A percentile compares a stretch with the other conserved stretches of the same genome.
Conservation (phyloP, 1,140 invertebrate genomes). For the Scaptomyza montana region DNA sequence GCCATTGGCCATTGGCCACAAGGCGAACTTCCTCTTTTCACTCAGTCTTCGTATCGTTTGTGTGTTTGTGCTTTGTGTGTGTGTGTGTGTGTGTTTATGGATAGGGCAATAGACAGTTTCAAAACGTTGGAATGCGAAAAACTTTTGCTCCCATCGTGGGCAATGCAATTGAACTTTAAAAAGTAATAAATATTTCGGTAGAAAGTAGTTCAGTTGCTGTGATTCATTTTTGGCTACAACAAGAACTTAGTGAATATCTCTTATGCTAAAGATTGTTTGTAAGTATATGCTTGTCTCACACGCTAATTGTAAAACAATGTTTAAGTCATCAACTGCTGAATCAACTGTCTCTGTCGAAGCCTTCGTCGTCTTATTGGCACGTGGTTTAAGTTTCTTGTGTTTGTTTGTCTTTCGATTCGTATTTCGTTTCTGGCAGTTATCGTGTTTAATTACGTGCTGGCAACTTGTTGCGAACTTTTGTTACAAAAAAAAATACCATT, state of each 20-base stretch:
- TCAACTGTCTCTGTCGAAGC: neutral
- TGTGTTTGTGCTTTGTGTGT: too few species aligned
- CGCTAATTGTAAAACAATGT: neutral
- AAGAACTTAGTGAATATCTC: neutral
- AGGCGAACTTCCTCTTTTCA: slow-evolving; percentile 39
- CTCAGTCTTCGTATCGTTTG: slow-evolving; percentile 8
- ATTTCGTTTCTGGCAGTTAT: slow-evolving; percentile 24
- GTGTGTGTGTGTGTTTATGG: slow-evolving; percentile 7
- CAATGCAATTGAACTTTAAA: slow-evolving; percentile 35
- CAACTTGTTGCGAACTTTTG: slow-evolving; percentile 34
- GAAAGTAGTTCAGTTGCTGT: slow-evolving; percentile 21
- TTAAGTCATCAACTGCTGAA: slow-evolving; percentile 3
- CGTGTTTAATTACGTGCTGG: slow-evolving; percentile 50
- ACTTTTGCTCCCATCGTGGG: slow-evolving; percentile 10
- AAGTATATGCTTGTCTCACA: neutral
- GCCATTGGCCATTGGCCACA: slow-evolving; percentile 46
- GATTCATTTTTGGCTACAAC: slow-evolving; percentile 9
- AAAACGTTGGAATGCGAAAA: slow-evolving; percentile 20
- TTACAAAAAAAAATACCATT: slow-evolving; percentile 31
- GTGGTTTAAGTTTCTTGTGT: slow-evolving; percentile 17
- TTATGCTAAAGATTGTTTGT: neutral
- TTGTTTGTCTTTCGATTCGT: slow-evolving; percentile 2
- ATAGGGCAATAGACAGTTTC: slow-evolving; percentile 31
- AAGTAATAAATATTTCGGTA: slow-evolving; percentile 5
- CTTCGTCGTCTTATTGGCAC: slow-evolving; percentile 27